Evolutionary conservation across 1,140 invertebrate species (phyloP).

Genomic region (Bombus haemorrhoidalis): DNA sequence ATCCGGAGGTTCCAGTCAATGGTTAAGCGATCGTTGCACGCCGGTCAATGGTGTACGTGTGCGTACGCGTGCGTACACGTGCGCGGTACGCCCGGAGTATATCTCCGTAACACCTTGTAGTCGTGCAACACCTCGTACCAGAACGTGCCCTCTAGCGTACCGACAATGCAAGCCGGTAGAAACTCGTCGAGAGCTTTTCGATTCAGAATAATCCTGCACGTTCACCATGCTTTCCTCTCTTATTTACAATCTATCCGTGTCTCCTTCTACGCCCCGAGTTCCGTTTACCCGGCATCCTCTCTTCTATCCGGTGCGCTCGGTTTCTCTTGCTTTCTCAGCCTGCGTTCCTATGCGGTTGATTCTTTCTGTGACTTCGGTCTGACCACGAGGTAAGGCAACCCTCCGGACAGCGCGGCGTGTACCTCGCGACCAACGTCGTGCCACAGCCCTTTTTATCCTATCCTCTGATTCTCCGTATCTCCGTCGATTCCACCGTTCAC

Average conservation of each 20-base stretch:
- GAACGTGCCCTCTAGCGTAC: conserved; percentile 24
- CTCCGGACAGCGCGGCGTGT: conserved; percentile 44
- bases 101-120: conserved; percentile 37
- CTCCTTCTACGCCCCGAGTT: not conserved
- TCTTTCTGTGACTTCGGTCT: not conserved
- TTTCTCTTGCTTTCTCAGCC: not conserved
- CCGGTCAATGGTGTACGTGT: not conserved
- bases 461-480: not conserved
- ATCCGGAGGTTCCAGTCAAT: conserved; percentile 35
- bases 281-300: conserved; percentile 7
- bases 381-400: conserved; percentile 46
- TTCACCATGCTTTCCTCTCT: conserved; percentile 19
- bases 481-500: conserved; percentile 15
- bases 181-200: conserved; percentile 24
- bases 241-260: conserved; percentile 53
- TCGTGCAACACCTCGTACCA: conserved; percentile 33
- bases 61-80: conserved; percentile 22
- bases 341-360: not conserved
- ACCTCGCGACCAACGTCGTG: conserved; percentile 57
- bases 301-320: not conserved
- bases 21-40: not conserved
- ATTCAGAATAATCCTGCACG: conserved; percentile 47
- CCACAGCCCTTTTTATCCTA: conserved; percentile 57
- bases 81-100: conserved; percentile 7
- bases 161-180: conserved; percentile 39